Percentiles rank a stretch among this genome's conserved stretches.
Evolutionary conservation across 2,797 vertebrate genomes (phyloP).

Genomic region (Molossus alvarezi): DNA sequence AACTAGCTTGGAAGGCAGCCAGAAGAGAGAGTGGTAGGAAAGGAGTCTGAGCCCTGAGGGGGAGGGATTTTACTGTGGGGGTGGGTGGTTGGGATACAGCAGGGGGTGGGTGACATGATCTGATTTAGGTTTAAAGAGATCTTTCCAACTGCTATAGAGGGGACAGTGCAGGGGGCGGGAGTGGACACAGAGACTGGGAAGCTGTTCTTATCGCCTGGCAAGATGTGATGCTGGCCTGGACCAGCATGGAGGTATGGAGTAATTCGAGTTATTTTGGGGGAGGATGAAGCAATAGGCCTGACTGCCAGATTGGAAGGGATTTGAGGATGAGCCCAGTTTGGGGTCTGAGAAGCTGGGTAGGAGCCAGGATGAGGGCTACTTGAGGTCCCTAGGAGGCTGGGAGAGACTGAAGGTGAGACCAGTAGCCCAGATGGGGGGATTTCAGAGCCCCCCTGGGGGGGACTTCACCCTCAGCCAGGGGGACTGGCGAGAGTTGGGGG

Average conservation of each 20-base stretch:
- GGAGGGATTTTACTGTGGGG: not conserved
- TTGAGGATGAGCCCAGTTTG: not conserved
- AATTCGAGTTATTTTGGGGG: not conserved
- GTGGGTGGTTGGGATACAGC: not conserved
- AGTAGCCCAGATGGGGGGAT: not conserved
- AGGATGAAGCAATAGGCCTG: not conserved
- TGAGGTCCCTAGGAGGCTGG: not conserved
- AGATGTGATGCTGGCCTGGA: not conserved
- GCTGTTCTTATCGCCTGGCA: not conserved
- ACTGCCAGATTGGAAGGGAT: not conserved
- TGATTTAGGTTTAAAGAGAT: not conserved
- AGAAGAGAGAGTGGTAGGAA: not conserved
- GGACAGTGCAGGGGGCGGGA: not conserved
- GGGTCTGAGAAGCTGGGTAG: not conserved
- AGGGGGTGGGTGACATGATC: rapidly evolving
- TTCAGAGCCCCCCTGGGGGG: not conserved
- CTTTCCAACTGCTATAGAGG: not conserved
- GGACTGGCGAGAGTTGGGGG: not conserved
- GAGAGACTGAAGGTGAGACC: not conserved
- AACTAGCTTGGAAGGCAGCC: not conserved
- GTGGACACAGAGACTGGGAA: not conserved
- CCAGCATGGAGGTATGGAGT: rapidly evolving
- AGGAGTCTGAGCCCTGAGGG: not conserved
- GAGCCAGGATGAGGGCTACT: not conserved
- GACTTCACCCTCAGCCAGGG: not conserved